Evolutionary conservation across 2,888 invertebrate genomes (phyloP).

Genomic region (Netelia melanura): DNA sequence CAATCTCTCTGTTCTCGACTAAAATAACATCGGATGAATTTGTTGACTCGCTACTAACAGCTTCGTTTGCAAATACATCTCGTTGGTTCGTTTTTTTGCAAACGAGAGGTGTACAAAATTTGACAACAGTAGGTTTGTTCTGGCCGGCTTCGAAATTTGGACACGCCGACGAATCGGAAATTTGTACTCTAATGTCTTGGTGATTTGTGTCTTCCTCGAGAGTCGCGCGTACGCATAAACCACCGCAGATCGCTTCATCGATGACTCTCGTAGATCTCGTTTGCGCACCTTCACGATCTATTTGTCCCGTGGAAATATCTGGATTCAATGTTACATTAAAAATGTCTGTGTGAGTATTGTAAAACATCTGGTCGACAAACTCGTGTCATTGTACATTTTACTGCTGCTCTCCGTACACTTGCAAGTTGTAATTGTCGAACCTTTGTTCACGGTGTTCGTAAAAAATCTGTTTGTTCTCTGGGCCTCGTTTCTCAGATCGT

Average conservation of each 20-base stretch:
- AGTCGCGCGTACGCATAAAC: conserved; percentile 59
- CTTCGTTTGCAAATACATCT: neutral
- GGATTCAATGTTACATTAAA: conserved; percentile 55
- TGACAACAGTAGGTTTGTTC: conserved; percentile 35
- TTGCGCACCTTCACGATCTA: conserved; percentile 27
- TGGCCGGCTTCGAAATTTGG: conserved; percentile 3
- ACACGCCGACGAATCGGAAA: conserved; percentile 52
- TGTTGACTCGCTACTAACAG: neutral
- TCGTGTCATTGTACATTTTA: conserved; percentile 68
- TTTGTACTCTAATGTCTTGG: conserved; percentile 64
- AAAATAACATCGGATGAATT: neutral
- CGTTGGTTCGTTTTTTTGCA: conserved; percentile 10
- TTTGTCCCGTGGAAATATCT: conserved; percentile 46
- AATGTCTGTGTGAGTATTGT: conserved; percentile 19
- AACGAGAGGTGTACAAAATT: conserved; percentile 53
- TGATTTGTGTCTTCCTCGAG: conserved; percentile 61
- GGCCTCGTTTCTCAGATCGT: conserved; percentile 63
- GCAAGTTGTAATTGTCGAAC: conserved; percentile 61
- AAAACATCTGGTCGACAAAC: conserved; percentile 6
- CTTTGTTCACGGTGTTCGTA: conserved; percentile 53
- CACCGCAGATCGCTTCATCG: conserved; percentile 27
- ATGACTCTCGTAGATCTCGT: conserved; percentile 4
- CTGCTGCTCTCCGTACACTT: conserved; percentile 65
- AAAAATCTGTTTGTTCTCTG: conserved; percentile 69
- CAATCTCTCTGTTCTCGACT: neutral